These are phyloP conservation scores for Glyphotaelius pellucidus DNA, from an alignment of 2,888 invertebrate species.

Conservation along the genomic window DNA sequence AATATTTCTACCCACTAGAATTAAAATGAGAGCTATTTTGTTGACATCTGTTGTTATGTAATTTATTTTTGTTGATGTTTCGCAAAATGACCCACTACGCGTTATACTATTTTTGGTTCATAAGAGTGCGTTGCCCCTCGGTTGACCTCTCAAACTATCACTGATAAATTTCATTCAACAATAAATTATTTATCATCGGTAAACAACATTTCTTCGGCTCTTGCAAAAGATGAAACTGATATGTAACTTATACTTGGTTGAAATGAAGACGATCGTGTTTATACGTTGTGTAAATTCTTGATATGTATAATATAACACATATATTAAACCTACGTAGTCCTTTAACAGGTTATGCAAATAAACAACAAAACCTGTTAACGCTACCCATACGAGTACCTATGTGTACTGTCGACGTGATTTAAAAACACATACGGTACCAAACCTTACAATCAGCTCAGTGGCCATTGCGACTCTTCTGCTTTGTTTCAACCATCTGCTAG, in stretches of 20 bases:
- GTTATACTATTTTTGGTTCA: not conserved
- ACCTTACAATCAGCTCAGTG: not conserved
- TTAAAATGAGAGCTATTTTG: not conserved
- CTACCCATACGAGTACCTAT: not conserved
- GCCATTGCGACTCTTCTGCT: not conserved
- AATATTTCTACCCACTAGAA: not conserved
- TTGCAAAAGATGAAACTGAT: not conserved
- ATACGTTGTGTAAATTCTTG: not conserved
- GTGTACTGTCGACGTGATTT: not conserved
- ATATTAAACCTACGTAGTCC: not conserved
- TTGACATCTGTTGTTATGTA: not conserved
- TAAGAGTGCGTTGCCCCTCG: not conserved
- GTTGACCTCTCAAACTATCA: not conserved
- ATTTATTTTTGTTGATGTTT: not conserved
- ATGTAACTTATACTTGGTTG: not conserved
- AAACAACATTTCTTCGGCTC: not conserved
- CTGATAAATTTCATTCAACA: not conserved
- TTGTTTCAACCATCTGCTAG: not conserved
- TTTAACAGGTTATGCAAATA: slow-evolving; percentile 31
- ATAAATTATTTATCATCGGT: not conserved
- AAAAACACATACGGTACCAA: not conserved
- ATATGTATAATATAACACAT: not conserved
- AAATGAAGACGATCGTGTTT: not conserved
- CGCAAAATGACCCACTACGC: not conserved
- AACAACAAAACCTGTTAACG: not conserved